These are phyloP conservation scores for Pitta sordida DNA, from an alignment of 2,113 vertebrate genomes.

Conservation along the genomic window DNA sequence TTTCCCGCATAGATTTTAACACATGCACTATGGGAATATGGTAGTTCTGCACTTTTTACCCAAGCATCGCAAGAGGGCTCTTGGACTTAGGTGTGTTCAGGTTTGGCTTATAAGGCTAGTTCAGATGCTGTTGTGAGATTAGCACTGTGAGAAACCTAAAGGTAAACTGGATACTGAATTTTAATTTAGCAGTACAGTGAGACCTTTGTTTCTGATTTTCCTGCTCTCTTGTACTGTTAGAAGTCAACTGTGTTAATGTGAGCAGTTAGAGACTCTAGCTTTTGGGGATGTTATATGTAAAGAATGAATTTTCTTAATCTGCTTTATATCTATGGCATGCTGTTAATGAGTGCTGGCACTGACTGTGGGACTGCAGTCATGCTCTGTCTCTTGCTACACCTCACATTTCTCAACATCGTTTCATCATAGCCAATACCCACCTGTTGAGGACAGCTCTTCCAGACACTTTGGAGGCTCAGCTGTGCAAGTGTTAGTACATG, in stretches of 20 bases:
- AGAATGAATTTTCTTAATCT: neutral
- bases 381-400: neutral
- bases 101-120: neutral
- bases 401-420: neutral
- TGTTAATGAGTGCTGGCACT: neutral
- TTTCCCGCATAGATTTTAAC: neutral
- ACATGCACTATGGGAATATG: rapidly evolving
- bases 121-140: neutral
- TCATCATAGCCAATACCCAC: neutral
- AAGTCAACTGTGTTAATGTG: neutral
- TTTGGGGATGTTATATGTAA: neutral
- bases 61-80: neutral
- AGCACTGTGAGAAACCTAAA: neutral
- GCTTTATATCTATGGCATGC: neutral
- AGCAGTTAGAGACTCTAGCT: neutral
- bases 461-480: no score
- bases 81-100: neutral
- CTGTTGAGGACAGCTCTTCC: neutral
- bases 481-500: rapidly evolving
- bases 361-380: neutral
- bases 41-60: neutral
- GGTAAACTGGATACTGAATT: neutral
- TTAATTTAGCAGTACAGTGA: neutral
- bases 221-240: neutral
- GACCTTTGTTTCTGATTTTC: neutral